Evolutionary conservation across 2,888 invertebrate species (phyloP).

Genomic region (Mesorhabditis belari): DNA sequence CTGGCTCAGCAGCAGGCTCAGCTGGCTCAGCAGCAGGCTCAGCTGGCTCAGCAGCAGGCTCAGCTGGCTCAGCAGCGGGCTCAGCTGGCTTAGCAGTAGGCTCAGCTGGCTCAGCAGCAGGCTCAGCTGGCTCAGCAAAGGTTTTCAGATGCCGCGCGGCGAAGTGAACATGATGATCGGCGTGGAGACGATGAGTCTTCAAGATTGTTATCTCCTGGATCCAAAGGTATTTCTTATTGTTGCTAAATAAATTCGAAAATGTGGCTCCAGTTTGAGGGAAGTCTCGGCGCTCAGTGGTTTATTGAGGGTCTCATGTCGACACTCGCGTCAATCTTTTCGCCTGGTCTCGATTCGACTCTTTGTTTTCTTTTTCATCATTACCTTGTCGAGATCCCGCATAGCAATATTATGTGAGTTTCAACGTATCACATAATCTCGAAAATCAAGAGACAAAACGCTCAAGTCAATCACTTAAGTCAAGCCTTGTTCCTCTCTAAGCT

Average conservation of each 20-base stretch:
- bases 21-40: too few relatives aligned
- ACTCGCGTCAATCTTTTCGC: conserved; percentile 5
- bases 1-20: too few relatives aligned
- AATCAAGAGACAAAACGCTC: too few relatives aligned
- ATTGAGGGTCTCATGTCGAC: conserved; percentile 6
- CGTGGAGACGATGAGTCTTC: conserved; percentile 16
- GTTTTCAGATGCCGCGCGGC: conserved; percentile 16
- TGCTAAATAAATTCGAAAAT: too few relatives aligned
- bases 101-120: too few relatives aligned
- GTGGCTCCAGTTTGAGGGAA: not conserved
- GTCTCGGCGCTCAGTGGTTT: conserved; percentile 12
- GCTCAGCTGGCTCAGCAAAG: too few relatives aligned
- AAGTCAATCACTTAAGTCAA: too few relatives aligned
- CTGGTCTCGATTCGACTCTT: conserved; percentile 9
- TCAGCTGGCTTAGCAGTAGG: too few relatives aligned
- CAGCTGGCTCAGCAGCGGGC: too few relatives aligned
- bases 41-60: too few relatives aligned
- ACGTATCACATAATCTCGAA: too few relatives aligned
- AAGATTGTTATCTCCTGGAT: conserved; percentile 2
- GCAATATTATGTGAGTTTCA: conserved; percentile 10
- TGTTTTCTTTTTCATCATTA: conserved; percentile 8
- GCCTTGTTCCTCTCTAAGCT: too few relatives aligned
- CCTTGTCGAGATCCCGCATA: conserved; percentile 9
- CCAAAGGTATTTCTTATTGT: not conserved
- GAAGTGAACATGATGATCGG: conserved; percentile 22